Conservation (phyloP, 2,113 vertebrate species). For the Platysternon megacephalum region DNA sequence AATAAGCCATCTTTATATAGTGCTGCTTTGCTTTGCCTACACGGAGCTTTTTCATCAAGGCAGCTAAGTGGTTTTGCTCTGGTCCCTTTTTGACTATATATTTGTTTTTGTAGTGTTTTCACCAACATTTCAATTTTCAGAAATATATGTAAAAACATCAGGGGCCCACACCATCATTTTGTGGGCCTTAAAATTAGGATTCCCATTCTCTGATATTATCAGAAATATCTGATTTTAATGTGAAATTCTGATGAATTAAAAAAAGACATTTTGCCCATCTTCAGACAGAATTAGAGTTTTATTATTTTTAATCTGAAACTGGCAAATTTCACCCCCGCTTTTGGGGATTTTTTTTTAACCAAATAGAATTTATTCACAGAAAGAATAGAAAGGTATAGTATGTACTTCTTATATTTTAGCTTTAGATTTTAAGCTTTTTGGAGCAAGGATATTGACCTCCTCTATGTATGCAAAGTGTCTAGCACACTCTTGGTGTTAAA, state of each 20-base stretch:
- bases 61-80: neutral
- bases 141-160: neutral
- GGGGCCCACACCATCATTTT: neutral
- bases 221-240: neutral
- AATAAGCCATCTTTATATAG: neutral
- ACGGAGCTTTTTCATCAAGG: neutral
- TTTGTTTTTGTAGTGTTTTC: neutral
- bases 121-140: neutral
- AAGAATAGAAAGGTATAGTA: neutral
- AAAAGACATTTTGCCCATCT: neutral
- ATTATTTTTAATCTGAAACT: neutral
- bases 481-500: neutral
- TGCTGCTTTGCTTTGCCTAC: neutral
- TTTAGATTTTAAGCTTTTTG: neutral
- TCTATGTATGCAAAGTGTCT: neutral
- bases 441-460: neutral
- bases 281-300: neutral
- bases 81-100: neutral
- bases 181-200: neutral
- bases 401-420: neutral
- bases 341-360: neutral
- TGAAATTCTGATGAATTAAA: neutral
- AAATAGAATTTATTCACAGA: neutral
- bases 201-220: neutral
- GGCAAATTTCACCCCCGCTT: neutral